Conservation (phyloP, 2,113 vertebrate genomes). For the Tylochromis polylepis region DNA sequence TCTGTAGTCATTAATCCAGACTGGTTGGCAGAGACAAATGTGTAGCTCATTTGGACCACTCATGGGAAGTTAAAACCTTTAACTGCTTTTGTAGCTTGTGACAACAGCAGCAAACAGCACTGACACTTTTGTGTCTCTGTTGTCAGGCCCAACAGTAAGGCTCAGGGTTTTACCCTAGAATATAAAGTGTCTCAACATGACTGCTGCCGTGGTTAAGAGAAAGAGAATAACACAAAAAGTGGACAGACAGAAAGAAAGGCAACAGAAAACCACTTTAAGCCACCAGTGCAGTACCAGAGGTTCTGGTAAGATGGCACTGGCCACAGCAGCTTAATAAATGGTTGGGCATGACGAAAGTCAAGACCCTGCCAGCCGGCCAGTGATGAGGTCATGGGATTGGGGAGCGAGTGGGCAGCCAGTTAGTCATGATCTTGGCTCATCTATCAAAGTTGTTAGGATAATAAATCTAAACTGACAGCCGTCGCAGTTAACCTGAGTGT, state of each 20-base stretch:
- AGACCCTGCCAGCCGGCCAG: conserved; percentile 40
- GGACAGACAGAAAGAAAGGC: background rate
- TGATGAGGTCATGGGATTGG: conserved; percentile 65
- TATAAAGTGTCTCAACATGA: background rate
- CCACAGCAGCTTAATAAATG: conserved; percentile 39
- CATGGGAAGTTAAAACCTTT: background rate
- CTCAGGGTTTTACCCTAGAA: background rate
- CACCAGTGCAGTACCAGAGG: background rate
- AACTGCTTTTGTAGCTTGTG: background rate
- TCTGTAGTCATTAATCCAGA: background rate
- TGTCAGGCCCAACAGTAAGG: background rate
- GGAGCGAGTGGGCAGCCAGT: conserved; percentile 42
- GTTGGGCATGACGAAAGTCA: conserved; percentile 43
- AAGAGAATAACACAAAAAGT: background rate
- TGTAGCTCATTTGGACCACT: background rate
- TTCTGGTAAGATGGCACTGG: conserved; percentile 17
- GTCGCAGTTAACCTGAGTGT: background rate
- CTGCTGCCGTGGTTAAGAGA: background rate
- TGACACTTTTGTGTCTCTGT: background rate
- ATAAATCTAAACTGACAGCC: conserved; percentile 60
- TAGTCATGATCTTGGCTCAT: conserved; percentile 59
- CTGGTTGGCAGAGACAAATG: background rate
- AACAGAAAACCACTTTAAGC: background rate
- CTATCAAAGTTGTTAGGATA: conserved; percentile 48
- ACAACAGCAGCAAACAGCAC: background rate